Evolutionary conservation across 2,888 invertebrate species (phyloP), one percentile per base, ranked within the genome.

Genomic region (Mesorhabditis sp.): DNA sequence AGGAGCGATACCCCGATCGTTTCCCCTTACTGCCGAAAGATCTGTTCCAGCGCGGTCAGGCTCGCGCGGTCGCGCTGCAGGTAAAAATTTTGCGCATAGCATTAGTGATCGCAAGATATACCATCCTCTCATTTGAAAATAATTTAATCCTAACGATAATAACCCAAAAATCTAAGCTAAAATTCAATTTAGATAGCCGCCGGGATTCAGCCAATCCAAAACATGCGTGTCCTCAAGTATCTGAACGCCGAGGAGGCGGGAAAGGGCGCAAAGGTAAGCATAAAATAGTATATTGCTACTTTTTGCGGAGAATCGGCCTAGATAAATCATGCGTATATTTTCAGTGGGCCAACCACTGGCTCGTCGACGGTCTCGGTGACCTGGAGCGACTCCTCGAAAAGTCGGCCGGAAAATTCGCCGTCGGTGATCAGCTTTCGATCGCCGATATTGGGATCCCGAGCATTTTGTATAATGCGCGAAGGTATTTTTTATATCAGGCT

Each of bases 181-280:
- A 50, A 2, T n/a, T n/a, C 43, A 3, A 67, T 76, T 42, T 63
- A 81, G 76, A 94, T 98, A 83, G 91, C 92, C 42, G 92, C 94
- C 42, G 95, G 95, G 62, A 95, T 96, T 81, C 97, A 98, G 87
- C 97, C 97, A 0, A 87, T 97, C 61, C 97, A 97, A 87, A 97
- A 97, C 88, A 88, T 94, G 63, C 90, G 91, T 75, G 93, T 95
- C 4, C 88, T 95, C 10, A 92, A 93, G 81, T 91, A 92, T 43
- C 72, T 81, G 65, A 80, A 80, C 67, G 70, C 70, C 13, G 75
- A 76, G 28, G 78, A 76, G 67, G 72, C 72, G 2, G 78, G 76
- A n/a, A 69, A 72, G 41, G 80, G 78, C 43, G 68, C 62, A 61
- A 69, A 77, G 76, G 78, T 78, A 62, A n/a, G 41, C 3, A 5